Evolutionary conservation across 2,113 vertebrate genomes (phyloP).

Genomic region (Muntiacus muntjak): DNA sequence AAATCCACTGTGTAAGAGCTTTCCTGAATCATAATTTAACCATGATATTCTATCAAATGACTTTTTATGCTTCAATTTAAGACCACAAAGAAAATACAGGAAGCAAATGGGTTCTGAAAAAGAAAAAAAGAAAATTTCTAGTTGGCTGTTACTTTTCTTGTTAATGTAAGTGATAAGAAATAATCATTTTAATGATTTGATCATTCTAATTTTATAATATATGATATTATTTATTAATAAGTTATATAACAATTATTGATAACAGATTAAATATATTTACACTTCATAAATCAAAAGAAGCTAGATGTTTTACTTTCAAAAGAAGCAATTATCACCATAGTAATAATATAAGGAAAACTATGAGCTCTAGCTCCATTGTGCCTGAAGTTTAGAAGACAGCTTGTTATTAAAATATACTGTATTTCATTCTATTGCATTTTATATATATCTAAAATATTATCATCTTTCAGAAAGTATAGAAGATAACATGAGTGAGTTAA

Average conservation of each 20-base stretch:
- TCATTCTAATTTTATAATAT: neutral
- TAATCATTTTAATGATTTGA: neutral
- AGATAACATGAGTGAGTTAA: neutral
- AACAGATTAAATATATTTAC: neutral
- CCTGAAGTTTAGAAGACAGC: neutral
- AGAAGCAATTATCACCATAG: neutral
- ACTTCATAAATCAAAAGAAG: neutral
- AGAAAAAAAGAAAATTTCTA: conserved; percentile 53
- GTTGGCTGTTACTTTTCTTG: neutral
- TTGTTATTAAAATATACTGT: neutral
- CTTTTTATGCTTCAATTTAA: conserved; percentile 54
- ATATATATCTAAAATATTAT: neutral
- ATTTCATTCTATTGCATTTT: neutral
- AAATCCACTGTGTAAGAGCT: conserved; percentile 56
- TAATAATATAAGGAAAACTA: neutral
- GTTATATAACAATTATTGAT: neutral
- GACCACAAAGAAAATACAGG: conserved; percentile 49
- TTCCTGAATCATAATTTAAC: conserved; percentile 72
- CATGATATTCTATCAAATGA: conserved; percentile 55
- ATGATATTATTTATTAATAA: neutral
- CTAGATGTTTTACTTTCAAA: neutral
- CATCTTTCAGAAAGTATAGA: neutral
- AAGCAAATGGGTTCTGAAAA: conserved; percentile 34
- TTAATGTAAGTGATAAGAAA: neutral
- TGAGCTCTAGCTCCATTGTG: neutral